Base-by-base conservation (phyloP, 2,113 vertebrate genomes). In the Apeltes quadracus region DNA sequence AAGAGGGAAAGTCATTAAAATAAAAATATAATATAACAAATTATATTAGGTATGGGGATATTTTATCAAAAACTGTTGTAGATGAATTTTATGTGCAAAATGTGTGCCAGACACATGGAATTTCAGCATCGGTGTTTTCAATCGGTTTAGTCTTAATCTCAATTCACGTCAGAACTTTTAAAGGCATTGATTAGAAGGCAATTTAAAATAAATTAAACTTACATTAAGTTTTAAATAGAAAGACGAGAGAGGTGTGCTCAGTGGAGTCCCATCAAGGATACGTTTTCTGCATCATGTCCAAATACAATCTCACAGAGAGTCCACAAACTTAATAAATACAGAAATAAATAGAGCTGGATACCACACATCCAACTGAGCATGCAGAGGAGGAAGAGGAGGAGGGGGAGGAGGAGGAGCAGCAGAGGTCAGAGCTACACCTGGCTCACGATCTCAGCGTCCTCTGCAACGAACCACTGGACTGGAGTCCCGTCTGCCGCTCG, bases 371-470 rank as follows among this genome's bases (percentile, higher is more conserved):
- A 69, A 55, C 41, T 57, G 46, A 54, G 72, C 29, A 34, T 22
- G 48, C 62, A 74, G 68, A 67, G 69, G 59, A 4, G 29, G 29
- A 29, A 5, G 68, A 67, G 66, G 59, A 54, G 71, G 25, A 67
- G 66, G 59, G 50, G 71, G 25, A 67, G 69, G 59, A 4, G 76
- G 68, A 67, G 69, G 59, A 4, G 7, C 32, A 38, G 38, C 18
- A 16, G 53, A 44, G 1, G 25, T 25, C 58, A 22, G 2, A 8
- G 84, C 79, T 91, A 97, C 83, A 96, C 96, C 85, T 97, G 96
- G 89, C 95, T 97, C 76, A 96, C 92, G 51, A 96, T 94, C 78
- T 96, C 95, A 7, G 93, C 90, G 0, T 96, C 95, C 62, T 96
- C 93, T 1, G 95, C 94, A 1, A 95, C 91, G 18, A 94, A 96